These are phyloP conservation scores for Tolypeutes matacus DNA, from an alignment of 2,797 vertebrate species.

Conservation along the genomic window DNA sequence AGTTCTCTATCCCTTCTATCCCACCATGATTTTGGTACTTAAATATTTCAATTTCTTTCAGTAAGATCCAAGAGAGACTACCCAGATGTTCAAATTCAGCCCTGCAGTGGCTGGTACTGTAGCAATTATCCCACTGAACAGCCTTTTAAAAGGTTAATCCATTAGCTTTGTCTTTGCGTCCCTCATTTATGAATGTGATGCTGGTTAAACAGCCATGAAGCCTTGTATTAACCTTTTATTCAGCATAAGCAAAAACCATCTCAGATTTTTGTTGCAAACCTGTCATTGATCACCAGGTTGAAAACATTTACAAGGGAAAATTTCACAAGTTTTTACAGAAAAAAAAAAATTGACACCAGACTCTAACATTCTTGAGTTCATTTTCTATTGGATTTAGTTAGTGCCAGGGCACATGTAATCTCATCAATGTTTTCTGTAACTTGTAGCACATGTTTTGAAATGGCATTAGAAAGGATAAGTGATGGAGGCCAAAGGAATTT, in stretches of 20 bases:
- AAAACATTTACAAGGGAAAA: slow-evolving; percentile 17
- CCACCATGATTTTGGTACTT: not conserved
- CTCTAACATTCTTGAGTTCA: slow-evolving; percentile 52
- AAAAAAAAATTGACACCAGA: slow-evolving; percentile 37
- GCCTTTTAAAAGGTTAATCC: slow-evolving; percentile 3
- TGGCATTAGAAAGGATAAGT: slow-evolving; percentile 76
- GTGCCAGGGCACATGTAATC: slow-evolving; percentile 57
- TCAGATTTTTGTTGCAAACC: slow-evolving; percentile 30
- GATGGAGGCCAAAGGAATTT: slow-evolving; percentile 78
- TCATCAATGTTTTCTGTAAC: slow-evolving; percentile 77
- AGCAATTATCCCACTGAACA: not conserved
- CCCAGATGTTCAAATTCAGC: not conserved
- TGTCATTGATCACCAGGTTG: not conserved
- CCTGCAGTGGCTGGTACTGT: not conserved
- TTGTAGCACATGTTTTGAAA: slow-evolving; percentile 81
- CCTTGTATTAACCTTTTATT: not conserved
- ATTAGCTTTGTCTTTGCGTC: slow-evolving; percentile 1
- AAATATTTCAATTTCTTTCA: not conserved
- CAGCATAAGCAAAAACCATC: slow-evolving; percentile 1
- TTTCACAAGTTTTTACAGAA: not conserved
- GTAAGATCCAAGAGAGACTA: not conserved
- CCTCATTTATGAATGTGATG: not conserved
- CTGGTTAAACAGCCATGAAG: slow-evolving; percentile 12
- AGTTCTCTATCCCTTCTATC: not conserved
- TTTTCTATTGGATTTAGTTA: slow-evolving; percentile 78